Base-by-base conservation (phyloP, 2,797 vertebrate species). In the Tenualosa ilisha region DNA sequence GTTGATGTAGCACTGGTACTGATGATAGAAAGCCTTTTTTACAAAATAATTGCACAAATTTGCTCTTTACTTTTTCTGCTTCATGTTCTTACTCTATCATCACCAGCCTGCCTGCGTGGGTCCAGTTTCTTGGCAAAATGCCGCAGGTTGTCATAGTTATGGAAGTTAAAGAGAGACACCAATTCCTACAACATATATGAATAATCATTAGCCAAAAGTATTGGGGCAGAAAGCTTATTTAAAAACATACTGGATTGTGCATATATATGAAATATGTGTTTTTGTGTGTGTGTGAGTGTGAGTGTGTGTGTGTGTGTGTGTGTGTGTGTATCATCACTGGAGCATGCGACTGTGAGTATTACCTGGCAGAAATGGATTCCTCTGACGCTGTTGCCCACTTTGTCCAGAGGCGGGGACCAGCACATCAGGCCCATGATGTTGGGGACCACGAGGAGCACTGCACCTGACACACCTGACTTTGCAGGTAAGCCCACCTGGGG, bases 401-500 rank as follows among this genome's bases (percentile, higher is more conserved):
- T 95, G 90, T 98, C 97, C 82, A 98, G 84, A 0, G 96, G 94
- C 3, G 97, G 97, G 2, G 97, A 98, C 93, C 97, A 97, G 84
- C 97, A 98, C 95, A 98, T 95, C 86, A 98, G 89, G 0, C 97
- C 97, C 97, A 98, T 98, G 68, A 98, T 95, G 82, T 97, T 98
- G 85, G 97, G 97, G 12, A 98, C 97, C 86, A 98, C 96, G 84
- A 98, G 92, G 68, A 98, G 92, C 49, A 98, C 96, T 9, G 96
- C 97, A 49, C 97, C 97, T 2, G 97, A 97, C 65, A 98, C 94
- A 0, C 97, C 97, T 56, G 97, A 98, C 89, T 98, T 98, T 65
- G 97, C 97, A 6, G 97, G 97, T 85, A 98, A 92, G 53, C 97
- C 97, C 91, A 98, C 97, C 97, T 98, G 46, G 40, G 54, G 1